Conservation (phyloP, 2,113 vertebrate genomes). For the Solea solea region DNA sequence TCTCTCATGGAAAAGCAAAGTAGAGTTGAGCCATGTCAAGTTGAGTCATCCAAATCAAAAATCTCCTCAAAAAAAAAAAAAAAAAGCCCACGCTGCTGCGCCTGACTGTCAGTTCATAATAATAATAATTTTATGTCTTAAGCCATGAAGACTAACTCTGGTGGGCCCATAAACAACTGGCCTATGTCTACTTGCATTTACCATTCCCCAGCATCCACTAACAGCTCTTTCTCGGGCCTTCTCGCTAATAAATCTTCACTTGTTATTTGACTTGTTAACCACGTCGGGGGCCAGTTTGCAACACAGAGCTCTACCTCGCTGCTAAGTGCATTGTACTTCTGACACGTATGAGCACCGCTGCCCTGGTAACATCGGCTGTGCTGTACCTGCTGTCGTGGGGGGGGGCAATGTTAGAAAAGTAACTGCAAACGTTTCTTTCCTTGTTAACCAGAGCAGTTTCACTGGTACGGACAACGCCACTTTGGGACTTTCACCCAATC, state of each 20-base stretch:
- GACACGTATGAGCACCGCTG: not conserved
- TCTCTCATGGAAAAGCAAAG: too few relatives aligned
- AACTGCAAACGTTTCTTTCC: conserved; percentile 8
- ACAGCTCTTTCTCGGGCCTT: conserved; percentile 42
- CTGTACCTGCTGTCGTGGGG: not conserved
- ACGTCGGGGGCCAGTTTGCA: conserved; percentile 43
- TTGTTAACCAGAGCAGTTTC: not conserved
- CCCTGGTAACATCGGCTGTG: not conserved
- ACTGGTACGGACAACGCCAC: too few relatives aligned
- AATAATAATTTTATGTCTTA: conserved; percentile 57
- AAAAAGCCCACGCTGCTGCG: conserved; percentile 1
- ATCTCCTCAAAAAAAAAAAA: too few relatives aligned
- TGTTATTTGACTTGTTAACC: conserved; percentile 54
- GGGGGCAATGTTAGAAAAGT: conserved; percentile 7
- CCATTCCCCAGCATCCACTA: conserved; percentile 59
- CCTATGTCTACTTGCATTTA: conserved; percentile 56
- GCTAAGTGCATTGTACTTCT: conserved; percentile 27
- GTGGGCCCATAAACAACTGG: conserved; percentile 62
- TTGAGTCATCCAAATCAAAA: too few relatives aligned
- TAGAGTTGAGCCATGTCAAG: too few relatives aligned
- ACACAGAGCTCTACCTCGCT: conserved; percentile 45
- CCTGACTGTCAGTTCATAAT: conserved; percentile 62
- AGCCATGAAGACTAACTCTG: conserved; percentile 47
- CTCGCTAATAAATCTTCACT: conserved; percentile 67
- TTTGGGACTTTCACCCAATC: too few relatives aligned